Conservation (phyloP, 2,797 vertebrate genomes). For the Neosalanx taihuensis region DNA sequence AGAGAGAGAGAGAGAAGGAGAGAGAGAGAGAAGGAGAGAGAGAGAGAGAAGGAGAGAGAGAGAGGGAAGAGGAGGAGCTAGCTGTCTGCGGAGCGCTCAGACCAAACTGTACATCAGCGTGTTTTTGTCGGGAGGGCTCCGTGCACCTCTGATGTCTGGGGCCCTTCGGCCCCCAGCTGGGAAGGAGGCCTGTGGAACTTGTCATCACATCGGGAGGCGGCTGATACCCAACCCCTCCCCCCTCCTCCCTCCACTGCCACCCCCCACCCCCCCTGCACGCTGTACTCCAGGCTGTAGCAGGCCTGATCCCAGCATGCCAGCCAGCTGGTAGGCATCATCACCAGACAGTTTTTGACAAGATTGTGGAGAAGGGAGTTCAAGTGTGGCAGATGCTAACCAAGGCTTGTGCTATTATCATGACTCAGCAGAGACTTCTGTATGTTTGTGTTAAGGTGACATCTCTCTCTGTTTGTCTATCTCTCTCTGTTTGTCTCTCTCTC, state of each 20-base stretch:
- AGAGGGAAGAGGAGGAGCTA: background rate
- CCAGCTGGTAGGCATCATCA: too few relatives aligned
- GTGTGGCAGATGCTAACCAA: too few relatives aligned
- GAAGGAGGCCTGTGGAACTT: constrained; percentile 64
- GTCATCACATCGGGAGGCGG: constrained; percentile 69
- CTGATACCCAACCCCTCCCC: constrained; percentile 55
- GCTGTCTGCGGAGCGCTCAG: constrained; percentile 21
- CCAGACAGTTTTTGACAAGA: too few relatives aligned
- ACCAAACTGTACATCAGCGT: constrained; percentile 54
- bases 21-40: constrained; percentile 24
- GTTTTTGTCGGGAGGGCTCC: constrained; percentile 46
- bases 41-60: background rate
- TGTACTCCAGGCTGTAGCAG: background rate
- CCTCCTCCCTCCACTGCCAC: constrained; percentile 14
- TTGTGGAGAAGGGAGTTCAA: too few relatives aligned
- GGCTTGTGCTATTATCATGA: too few relatives aligned
- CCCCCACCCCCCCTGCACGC: background rate
- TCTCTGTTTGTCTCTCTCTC: background rate
- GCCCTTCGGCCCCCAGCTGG: constrained; percentile 65
- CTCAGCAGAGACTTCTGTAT: too few relatives aligned
- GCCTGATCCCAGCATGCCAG: background rate
- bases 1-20: constrained; percentile 20
- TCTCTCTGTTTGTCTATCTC: too few relatives aligned
- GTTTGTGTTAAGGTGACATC: too few relatives aligned
- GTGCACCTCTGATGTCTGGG: constrained; percentile 57